Base-by-base conservation (phyloP, 2,113 vertebrate genomes). In the Excalfactoria chinensis region DNA sequence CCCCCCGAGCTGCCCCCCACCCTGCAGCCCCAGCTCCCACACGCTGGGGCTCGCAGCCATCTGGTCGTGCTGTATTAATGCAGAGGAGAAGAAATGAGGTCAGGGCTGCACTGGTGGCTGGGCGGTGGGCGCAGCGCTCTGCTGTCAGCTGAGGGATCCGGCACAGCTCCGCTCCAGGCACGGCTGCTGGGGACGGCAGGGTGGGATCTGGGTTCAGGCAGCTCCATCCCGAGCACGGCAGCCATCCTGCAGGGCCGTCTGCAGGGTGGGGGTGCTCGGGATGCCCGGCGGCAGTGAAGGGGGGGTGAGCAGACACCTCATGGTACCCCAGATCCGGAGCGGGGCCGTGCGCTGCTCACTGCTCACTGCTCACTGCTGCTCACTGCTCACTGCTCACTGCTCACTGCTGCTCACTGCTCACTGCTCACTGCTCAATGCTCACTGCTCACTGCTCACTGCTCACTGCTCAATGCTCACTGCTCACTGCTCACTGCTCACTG, bases 131-230 rank as follows among this genome's bases (percentile, higher is more conserved):
- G 15, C 26, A 2, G 7, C 15, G 49, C 25, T 51, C 48, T 25
- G 48, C 51, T 16, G 51, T 28, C 23, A 6, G 48, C 51, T 16
- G 51, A 5, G 13, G 49, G 49, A 53, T 53, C 51, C 25, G 13
- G 51, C 51, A 53, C 51, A 9, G 51, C 25, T 53, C 51, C 8
- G 51, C 43, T 19, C 44, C 12, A 7, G 5, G 34, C 35, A 23
- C 19, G 0, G 0, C 17, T 4, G 67, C 14, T 1, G 4, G 35
- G 26, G n/a, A 1, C 2, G 0, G 5, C 32, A 1, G 0, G 32
- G 16, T 0, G 69, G 68, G 13, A 32, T 74, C 53, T 0, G 12
- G n/a, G 2, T 32, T 12, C 28, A 58, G 10, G 1, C 41, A 17
- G 10, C 40, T 5, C 48, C 48, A 7, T 23, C 48, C 19, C 48